Conservation (phyloP, 2,797 vertebrate genomes). For the Cichlasoma orientale region DNA sequence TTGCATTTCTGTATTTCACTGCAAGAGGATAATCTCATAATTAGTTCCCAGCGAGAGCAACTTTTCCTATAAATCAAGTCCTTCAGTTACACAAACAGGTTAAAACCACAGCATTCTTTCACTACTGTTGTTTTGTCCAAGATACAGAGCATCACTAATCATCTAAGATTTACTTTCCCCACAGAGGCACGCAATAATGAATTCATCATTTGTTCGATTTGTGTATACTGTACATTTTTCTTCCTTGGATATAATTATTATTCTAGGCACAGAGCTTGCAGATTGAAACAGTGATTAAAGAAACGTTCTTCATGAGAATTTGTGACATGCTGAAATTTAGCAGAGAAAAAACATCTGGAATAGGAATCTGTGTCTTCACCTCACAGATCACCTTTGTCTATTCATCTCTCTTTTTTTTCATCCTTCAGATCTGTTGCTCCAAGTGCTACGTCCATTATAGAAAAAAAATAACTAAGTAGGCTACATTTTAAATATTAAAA, state of each 20-base stretch:
- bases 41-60: neutral
- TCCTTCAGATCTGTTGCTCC: slow-evolving; percentile 25
- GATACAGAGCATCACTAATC: slow-evolving; percentile 20
- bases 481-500: neutral
- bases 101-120: slow-evolving; percentile 8
- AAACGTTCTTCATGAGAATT: slow-evolving; percentile 57
- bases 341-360: slow-evolving; percentile 80
- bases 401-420: slow-evolving; percentile 29
- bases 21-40: neutral
- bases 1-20: neutral
- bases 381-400: slow-evolving; percentile 43
- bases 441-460: neutral
- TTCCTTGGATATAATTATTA: slow-evolving; percentile 57
- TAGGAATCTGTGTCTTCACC: slow-evolving; percentile 61
- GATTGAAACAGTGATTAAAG: slow-evolving; percentile 40
- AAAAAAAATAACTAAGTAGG: neutral
- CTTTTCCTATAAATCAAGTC: slow-evolving; percentile 11
- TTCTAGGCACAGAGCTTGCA: slow-evolving; percentile 51
- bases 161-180: slow-evolving; percentile 2
- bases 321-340: slow-evolving; percentile 62
- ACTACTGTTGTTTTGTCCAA: slow-evolving; percentile 6
- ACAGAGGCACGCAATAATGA: slow-evolving; percentile 34
- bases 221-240: slow-evolving; percentile 53
- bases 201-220: slow-evolving; percentile 54
- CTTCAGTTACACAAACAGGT: neutral